A percentile compares a stretch with the other conserved stretches of the same genome.
phyloP scores from a whole-genome alignment of 2,797 vertebrate genomes.

The Mus minutoides region DNA sequence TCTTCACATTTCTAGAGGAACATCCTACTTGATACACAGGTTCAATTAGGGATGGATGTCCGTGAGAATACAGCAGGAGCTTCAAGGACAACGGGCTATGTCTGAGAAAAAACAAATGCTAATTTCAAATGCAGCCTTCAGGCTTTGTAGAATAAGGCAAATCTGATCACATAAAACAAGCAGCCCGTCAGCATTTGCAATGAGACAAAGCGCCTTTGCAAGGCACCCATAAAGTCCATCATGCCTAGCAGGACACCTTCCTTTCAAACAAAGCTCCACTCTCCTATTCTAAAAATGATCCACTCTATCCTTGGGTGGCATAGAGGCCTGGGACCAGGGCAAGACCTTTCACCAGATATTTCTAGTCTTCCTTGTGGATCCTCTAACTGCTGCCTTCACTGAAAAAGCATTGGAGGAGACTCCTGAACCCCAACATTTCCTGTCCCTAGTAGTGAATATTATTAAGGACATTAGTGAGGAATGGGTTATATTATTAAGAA shows the following conservation, averaged over 20 bases:
- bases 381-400: background rate
- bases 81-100: background rate
- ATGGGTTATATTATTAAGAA: background rate
- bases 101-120: constrained; percentile 45
- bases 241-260: background rate
- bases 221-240: background rate
- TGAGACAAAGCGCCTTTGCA: background rate
- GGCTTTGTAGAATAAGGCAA: background rate
- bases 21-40: background rate
- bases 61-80: background rate
- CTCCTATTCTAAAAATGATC: background rate
- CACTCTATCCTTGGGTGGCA: background rate
- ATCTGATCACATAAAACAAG: constrained; percentile 11
- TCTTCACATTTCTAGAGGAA: background rate
- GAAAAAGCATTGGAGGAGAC: background rate
- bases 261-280: background rate
- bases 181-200: background rate
- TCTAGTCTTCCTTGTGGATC: background rate
- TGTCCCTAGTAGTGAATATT: too few species aligned
- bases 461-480: background rate
- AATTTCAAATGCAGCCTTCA: background rate
- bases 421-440: background rate
- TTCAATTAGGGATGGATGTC: background rate
- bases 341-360: background rate
- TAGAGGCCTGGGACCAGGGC: too few species aligned